A percentile compares a stretch with the other conserved stretches of the same genome.
phyloP scores from a whole-genome alignment of 2,888 invertebrate genomes.

The Cremastinae sp. region DNA sequence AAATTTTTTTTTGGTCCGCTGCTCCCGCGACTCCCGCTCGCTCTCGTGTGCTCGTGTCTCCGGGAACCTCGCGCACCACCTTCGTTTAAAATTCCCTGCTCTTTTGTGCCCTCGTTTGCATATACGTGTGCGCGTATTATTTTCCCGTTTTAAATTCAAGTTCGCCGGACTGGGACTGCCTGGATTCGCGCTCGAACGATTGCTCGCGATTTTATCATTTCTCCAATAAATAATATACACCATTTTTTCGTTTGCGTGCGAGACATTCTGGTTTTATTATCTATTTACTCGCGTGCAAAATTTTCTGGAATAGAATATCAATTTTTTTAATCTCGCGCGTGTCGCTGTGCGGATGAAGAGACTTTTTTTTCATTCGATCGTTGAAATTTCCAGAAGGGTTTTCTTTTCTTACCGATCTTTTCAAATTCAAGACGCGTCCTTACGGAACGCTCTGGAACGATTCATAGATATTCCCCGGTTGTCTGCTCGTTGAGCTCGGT shows the following conservation, averaged over 20 bases:
- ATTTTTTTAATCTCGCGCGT: too few species aligned
- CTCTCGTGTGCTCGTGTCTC: constrained; percentile 20
- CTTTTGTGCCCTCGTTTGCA: constrained; percentile 16
- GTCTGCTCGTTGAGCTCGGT: constrained; percentile 40
- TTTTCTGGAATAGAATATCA: too few species aligned
- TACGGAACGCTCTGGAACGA: too few species aligned
- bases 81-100: constrained; percentile 36
- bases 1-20: constrained; percentile 25
- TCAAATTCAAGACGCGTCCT: too few species aligned
- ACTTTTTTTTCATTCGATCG: too few species aligned
- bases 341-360: too few species aligned
- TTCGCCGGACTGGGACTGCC: constrained; percentile 52
- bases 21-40: constrained; percentile 39
- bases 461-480: constrained; percentile 13
- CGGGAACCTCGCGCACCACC: constrained; percentile 33
- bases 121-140: constrained; percentile 12
- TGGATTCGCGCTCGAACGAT: constrained; percentile 39
- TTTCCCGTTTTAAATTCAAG: constrained; percentile 53
- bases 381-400: too few species aligned
- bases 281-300: too few species aligned
- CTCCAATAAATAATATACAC: constrained; percentile 21
- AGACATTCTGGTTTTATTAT: too few species aligned
- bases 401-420: too few species aligned
- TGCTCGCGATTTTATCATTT: constrained; percentile 22
- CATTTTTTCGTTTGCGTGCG: too few species aligned